These are phyloP conservation scores for Silurus aristotelis DNA, from an alignment of 2,797 vertebrate species.

Conservation along the genomic window DNA sequence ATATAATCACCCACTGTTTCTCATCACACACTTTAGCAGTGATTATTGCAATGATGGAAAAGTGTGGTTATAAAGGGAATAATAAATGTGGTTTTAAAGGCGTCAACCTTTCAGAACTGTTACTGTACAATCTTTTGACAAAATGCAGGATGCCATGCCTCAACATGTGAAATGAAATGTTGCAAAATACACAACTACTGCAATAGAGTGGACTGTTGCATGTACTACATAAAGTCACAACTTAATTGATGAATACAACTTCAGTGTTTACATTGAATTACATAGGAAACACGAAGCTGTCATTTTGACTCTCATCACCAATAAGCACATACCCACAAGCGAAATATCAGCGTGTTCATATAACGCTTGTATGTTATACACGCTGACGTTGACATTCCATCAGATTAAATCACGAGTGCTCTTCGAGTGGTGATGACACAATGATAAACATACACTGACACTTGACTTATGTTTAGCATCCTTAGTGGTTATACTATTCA, in stretches of 20 bases:
- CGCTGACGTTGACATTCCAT: not conserved
- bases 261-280: not conserved
- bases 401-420: not conserved
- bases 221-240: not conserved
- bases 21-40: not conserved
- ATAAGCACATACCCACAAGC: not conserved
- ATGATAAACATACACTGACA: not conserved
- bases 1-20: not conserved
- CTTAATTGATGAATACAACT: not conserved
- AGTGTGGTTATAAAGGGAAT: not conserved
- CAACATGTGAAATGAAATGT: no score
- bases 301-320: not conserved
- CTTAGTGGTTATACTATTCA: not conserved
- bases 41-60: not conserved
- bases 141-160: not conserved
- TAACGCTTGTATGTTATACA: not conserved
- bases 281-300: not conserved
- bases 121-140: not conserved
- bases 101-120: not conserved
- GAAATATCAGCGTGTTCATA: not conserved
- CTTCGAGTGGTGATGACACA: constrained; percentile 5
- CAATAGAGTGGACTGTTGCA: not conserved
- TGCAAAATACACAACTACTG: not conserved
- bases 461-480: constrained; percentile 11
- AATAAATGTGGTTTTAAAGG: not conserved